Evolutionary conservation across 1,140 invertebrate genomes (phyloP).

Genomic region (Oryzaephilus surinamensis): DNA sequence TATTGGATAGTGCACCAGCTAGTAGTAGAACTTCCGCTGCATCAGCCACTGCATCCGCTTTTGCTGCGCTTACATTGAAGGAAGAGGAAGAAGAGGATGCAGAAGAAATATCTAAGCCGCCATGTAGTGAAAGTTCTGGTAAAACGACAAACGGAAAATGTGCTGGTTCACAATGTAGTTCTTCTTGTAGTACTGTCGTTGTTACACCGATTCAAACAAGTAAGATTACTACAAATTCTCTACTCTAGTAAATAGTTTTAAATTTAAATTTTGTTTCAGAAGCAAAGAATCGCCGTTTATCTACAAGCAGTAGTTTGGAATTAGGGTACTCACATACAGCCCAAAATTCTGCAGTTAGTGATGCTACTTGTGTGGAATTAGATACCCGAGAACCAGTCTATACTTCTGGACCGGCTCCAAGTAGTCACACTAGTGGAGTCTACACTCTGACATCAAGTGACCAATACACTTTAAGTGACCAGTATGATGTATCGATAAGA

Average conservation of each 20-base stretch:
- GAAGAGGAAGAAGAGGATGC: conserved; percentile 22
- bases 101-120: conserved; percentile 20
- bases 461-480: conserved; percentile 29
- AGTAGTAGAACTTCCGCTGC: conserved; percentile 43
- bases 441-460: conserved; percentile 66
- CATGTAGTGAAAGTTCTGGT: conserved; percentile 31
- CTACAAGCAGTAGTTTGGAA: conserved; percentile 65
- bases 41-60: conserved; percentile 33
- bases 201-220: conserved; percentile 48
- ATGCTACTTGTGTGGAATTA: conserved; percentile 41
- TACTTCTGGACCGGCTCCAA: conserved; percentile 41
- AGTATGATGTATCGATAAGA: too few species aligned
- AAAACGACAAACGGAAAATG: conserved; percentile 30
- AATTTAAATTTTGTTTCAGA: conserved; percentile 35
- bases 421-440: conserved; percentile 66
- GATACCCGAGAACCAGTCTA: conserved; percentile 38
- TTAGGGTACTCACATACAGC: conserved; percentile 71
- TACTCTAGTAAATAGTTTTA: neutral
- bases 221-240: conserved; percentile 16
- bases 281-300: conserved; percentile 47
- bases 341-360: conserved; percentile 65
- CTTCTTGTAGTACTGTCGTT: conserved; percentile 71
- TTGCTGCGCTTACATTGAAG: conserved; percentile 30
- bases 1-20: conserved; percentile 48
- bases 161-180: conserved; percentile 67